Evolutionary conservation across 2,797 vertebrate genomes (phyloP), one percentile per base, ranked within the genome.

Genomic region (Takifugu rubripes): DNA sequence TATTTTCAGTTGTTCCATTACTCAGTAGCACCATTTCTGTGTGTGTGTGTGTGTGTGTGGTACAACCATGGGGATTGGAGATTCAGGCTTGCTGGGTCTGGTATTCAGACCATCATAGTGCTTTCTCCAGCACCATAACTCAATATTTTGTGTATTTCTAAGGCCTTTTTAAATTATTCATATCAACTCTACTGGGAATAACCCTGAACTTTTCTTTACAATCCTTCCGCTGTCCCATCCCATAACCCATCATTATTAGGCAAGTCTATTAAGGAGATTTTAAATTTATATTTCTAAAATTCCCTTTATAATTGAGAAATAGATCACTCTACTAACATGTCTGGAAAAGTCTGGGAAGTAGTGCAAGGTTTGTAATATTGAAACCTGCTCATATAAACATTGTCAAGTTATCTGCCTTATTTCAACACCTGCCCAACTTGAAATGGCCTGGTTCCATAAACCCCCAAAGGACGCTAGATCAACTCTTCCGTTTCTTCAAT

Each of bases 141-240:
- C 9, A 16, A 45, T 17, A 52, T 71, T 51, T 59, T 36, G 50
- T 76, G 67, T 77, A 66, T 84, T 83, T 84, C 78, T 66, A 59
- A 33, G 1, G 68, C 65, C 58, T 49, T 29, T 83, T 82, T 88
- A 68, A 90, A 91, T 91, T 82, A 91, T 91, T 92, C 73, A 91
- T 82, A 56, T 64, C 56, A 27, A 65, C 66, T 42, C 81, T 81
- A 83, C 85, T 87, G 64, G 63, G 70, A 79, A 44, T 57, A 29
- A 1, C 49, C 62, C 59, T 49, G 25, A 21, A n/a, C 48, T 8
- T 36, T 40, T 14, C n/a, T 73, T 76, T 72, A 74, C 25, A 2
- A 68, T 50, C 52, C 25, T 24, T 62, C 59, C 43, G 5, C 43
- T 17, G 15, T 17, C 43, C 43, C 43, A 16, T 17, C 43, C 15